phyloP scores from a whole-genome alignment of 2,797 vertebrate genomes.

The Pygocentrus nattereri region DNA sequence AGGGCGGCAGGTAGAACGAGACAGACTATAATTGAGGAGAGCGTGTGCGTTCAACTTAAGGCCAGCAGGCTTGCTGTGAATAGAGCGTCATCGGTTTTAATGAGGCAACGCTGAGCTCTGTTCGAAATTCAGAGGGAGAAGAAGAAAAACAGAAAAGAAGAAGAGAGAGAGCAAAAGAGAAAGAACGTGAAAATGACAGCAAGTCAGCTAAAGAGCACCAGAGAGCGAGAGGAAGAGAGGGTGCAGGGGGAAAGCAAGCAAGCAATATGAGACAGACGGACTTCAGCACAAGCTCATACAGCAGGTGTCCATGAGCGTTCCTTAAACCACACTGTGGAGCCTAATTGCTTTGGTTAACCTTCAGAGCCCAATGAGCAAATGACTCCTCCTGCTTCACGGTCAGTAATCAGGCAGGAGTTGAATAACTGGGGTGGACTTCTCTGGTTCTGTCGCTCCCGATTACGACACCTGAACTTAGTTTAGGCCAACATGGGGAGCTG shows the following conservation, averaged over 20 bases:
- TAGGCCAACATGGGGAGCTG: too few relatives aligned
- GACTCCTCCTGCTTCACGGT: slow-evolving; percentile 71
- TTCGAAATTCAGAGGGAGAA: slow-evolving; percentile 73
- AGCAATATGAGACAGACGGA: not conserved
- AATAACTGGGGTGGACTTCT: too few relatives aligned
- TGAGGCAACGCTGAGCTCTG: slow-evolving; percentile 68
- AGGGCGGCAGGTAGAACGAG: not conserved
- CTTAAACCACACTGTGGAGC: slow-evolving; percentile 74
- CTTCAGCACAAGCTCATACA: not conserved
- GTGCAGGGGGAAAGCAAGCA: not conserved
- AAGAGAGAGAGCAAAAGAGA: not conserved
- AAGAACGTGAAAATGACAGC: not conserved
- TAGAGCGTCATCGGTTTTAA: slow-evolving; percentile 77
- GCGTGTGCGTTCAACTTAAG: not conserved
- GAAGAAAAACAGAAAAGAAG: not conserved
- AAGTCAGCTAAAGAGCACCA: not conserved
- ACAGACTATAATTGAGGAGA: slow-evolving; percentile 22
- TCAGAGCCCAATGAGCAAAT: slow-evolving; percentile 82
- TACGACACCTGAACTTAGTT: too few relatives aligned
- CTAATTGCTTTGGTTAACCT: slow-evolving; percentile 84
- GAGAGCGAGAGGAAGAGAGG: not conserved
- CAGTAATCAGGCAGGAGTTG: not conserved
- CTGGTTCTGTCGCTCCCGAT: too few relatives aligned
- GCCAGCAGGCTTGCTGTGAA: slow-evolving; percentile 4
- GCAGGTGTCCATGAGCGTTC: slow-evolving; percentile 70